phyloP scores from a whole-genome alignment of 2,113 vertebrate genomes.

The Rallus limicola region DNA sequence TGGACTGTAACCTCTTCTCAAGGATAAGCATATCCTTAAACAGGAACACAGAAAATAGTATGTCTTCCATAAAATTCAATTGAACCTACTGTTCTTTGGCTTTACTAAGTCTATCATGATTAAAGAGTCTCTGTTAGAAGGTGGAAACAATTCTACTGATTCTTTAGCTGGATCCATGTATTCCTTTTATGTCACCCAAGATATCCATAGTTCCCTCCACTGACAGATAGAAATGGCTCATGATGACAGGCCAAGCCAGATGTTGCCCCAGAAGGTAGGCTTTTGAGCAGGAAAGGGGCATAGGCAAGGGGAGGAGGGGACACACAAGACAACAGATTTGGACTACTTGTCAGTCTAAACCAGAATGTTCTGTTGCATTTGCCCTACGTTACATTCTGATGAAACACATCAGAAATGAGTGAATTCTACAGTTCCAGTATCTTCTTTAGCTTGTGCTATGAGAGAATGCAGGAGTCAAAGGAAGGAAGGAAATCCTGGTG shows the following conservation, averaged over 20 bases:
- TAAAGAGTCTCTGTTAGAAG: background rate
- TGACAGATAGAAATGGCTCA: background rate
- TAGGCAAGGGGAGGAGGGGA: too few species aligned
- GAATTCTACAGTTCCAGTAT: background rate
- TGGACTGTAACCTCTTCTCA: background rate
- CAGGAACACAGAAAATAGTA: background rate
- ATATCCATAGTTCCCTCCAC: background rate
- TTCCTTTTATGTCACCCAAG: background rate
- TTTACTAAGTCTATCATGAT: background rate
- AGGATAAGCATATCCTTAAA: background rate
- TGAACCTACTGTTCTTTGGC: background rate
- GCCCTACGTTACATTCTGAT: background rate
- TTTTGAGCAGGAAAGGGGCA: background rate
- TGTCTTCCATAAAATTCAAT: background rate
- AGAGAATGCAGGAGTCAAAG: background rate
- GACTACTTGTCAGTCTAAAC: background rate
- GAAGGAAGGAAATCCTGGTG: background rate
- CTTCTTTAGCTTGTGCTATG: background rate
- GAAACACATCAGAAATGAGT: background rate
- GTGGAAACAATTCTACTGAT: background rate
- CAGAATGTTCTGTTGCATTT: background rate
- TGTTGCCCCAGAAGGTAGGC: background rate
- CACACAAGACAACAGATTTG: accelerated
- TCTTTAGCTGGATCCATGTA: background rate
- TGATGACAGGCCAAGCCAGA: background rate